Base-by-base conservation (phyloP, 2,797 vertebrate genomes). In the Microhierax caerulescens region DNA sequence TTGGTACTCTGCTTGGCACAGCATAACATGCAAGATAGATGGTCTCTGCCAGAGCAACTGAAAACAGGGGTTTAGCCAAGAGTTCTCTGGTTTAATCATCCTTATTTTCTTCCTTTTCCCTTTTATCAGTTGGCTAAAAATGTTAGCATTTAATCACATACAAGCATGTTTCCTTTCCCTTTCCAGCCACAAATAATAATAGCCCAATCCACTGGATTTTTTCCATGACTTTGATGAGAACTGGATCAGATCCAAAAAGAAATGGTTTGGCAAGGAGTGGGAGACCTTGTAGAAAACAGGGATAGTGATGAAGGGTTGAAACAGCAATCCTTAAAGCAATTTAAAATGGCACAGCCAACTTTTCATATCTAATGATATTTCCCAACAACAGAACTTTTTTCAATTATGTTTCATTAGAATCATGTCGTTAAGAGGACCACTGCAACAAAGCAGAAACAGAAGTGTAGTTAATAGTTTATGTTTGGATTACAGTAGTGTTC, bases 161-260 rank as follows among this genome's bases (percentile, higher is more conserved):
- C 60, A 84, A 75, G 30, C 3, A 2, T 64, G 59, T 85, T 92
- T 53, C 56, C 56, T 32, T 86, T 95, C 86, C 68, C 75, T 57
- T 89, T 94, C 68, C 68, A 96, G 65, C 12, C 61, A 88, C 72
- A 85, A 88, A 83, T 83, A 95, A 63, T 92, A 95, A 96, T 39
- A 90, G 80, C 63, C 80, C 65, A 20, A 69, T 69, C 68, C 84
- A 75, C 72, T 95, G 86, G 67, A 96, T 78, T 75, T 92, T 81
- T 88, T 92, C 81, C 89, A 72, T 77, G 12, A 67, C 76, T 95
- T 61, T 82, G 94, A 93, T 67, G 73, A 90, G 90, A 96, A 94
- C 45, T 91, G 96, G 89, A 92, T 72, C 0, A 0, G 37, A 75
- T 85, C 91, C 95, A 97, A 80, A 57, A 85, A 69, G 22, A 87